Evolutionary conservation across 1,140 invertebrate species (phyloP).

Genomic region (Solen grandis): DNA sequence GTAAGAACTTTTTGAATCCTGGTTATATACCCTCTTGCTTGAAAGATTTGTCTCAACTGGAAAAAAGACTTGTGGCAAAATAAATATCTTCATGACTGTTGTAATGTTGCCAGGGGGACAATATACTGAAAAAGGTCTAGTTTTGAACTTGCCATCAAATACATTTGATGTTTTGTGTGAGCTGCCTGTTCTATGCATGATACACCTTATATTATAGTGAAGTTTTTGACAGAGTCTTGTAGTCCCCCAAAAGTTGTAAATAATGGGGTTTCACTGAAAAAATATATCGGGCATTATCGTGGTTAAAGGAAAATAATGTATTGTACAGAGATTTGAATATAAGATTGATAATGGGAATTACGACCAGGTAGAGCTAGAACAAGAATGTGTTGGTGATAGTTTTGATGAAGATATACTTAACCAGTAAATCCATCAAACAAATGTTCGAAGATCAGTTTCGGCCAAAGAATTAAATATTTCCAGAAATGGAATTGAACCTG

Average conservation of each 20-base stretch:
- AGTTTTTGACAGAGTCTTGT: neutral
- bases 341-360: neutral
- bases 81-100: conserved; percentile 39
- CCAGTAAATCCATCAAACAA: neutral
- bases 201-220: neutral
- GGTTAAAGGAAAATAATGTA: conserved; percentile 46
- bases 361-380: no score
- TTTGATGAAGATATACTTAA: conserved; percentile 8
- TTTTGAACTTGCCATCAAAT: neutral
- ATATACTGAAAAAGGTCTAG: conserved; percentile 34
- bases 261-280: neutral
- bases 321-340: conserved; percentile 25
- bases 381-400: neutral
- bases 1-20: neutral
- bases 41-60: neutral
- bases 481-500: conserved; percentile 21
- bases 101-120: conserved; percentile 31
- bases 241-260: neutral
- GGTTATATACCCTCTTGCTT: neutral
- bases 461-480: neutral
- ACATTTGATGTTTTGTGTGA: neutral
- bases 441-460: conserved; percentile 3
- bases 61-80: conserved; percentile 29
- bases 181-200: neutral
- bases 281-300: conserved; percentile 8